These are phyloP conservation scores for Acanthosepion pharaonis DNA, from an alignment of 2,888 invertebrate genomes.

Conservation along the genomic window DNA sequence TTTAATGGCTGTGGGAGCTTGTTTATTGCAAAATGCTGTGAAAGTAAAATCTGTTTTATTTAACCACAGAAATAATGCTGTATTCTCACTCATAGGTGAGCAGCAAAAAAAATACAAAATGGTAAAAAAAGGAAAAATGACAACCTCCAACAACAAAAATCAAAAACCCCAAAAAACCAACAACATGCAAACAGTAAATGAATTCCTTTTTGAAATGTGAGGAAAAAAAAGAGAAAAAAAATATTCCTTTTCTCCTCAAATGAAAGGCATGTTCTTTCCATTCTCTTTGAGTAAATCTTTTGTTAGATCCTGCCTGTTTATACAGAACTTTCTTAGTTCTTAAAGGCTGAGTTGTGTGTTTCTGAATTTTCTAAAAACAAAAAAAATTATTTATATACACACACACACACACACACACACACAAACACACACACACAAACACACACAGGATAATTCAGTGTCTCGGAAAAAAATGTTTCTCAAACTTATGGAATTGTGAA, in stretches of 20 bases:
- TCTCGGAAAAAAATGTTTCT: no score
- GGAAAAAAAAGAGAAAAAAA: not conserved
- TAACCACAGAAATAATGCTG: not conserved
- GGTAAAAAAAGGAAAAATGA: no score
- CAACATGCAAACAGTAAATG: no score
- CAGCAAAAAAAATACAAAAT: not conserved
- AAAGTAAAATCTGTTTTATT: not conserved
- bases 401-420: no score
- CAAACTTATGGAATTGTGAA: no score
- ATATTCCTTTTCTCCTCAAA: not conserved
- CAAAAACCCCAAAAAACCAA: no score
- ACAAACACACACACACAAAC: no score
- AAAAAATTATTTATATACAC: no score
- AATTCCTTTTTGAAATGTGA: no score
- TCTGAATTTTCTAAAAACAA: not conserved
- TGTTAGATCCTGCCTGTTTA: not conserved
- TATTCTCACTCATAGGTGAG: not conserved
- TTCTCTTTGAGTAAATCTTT: not conserved
- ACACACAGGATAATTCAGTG: no score
- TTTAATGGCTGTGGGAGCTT: not conserved
- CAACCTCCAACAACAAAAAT: no score
- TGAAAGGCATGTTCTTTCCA: not conserved
- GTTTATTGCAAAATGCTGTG: not conserved
- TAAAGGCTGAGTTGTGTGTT: not conserved
- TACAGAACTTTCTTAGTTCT: not conserved